Conservation (phyloP, 2,797 vertebrate species). For the Netta rufina region DNA sequence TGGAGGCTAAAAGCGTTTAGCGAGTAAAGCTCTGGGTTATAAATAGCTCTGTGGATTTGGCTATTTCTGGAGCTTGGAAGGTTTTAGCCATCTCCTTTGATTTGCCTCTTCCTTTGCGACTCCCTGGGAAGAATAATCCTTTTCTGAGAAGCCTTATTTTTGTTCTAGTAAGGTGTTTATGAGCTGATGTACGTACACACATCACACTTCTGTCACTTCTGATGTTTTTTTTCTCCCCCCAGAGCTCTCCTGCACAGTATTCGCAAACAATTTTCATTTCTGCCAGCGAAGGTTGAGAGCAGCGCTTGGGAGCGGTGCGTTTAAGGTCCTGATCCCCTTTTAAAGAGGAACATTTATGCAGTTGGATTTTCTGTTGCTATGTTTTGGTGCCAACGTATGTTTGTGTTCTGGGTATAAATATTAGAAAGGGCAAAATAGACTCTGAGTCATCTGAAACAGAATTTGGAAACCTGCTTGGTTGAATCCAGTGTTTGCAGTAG, state of each 20-base stretch:
- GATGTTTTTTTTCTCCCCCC: neutral
- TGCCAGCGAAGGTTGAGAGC: neutral
- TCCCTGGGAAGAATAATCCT: constrained; percentile 8
- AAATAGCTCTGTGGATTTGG: constrained; percentile 20
- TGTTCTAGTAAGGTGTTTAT: neutral
- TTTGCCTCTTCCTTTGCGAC: constrained; percentile 8
- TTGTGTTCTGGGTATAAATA: constrained; percentile 46
- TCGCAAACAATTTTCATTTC: neutral
- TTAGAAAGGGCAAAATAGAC: neutral
- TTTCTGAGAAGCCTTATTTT: constrained; percentile 39
- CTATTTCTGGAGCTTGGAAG: neutral
- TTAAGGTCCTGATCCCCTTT: neutral
- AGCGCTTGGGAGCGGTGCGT: neutral
- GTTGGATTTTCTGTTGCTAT: constrained; percentile 40
- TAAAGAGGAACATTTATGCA: constrained; percentile 23
- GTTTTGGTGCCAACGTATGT: constrained; percentile 27
- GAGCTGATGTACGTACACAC: fast-evolving
- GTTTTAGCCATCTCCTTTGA: constrained; percentile 22
- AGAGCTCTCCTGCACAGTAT: neutral
- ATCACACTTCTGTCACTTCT: neutral
- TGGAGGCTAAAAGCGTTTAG: constrained; percentile 9
- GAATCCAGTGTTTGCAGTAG: neutral
- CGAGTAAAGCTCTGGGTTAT: neutral
- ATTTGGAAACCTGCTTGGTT: neutral
- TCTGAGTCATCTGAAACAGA: constrained; percentile 46